Conservation (phyloP, 2,113 vertebrate species). For the Diadophis punctatus region DNA sequence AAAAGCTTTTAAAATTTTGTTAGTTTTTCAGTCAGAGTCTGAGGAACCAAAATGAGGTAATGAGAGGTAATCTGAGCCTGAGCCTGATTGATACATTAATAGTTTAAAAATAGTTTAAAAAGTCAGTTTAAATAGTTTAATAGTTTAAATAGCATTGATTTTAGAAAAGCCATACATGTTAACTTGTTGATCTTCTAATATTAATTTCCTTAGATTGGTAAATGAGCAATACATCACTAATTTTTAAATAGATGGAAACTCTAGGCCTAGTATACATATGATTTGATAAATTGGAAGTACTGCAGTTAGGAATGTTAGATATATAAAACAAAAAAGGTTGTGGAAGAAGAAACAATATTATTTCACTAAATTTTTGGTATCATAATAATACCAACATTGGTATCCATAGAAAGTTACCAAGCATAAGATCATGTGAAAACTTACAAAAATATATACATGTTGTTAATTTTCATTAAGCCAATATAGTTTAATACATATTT, state of each 20-base stretch:
- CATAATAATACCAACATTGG: background rate
- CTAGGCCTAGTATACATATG: background rate
- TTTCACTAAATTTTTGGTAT: background rate
- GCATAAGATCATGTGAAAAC: background rate
- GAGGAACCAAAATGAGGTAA: background rate
- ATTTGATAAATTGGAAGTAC: background rate
- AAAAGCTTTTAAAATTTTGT: background rate
- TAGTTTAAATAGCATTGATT: background rate
- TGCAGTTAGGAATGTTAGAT: background rate
- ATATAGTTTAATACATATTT: conserved; percentile 1
- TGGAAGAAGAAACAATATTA: background rate
- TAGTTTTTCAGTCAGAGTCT: background rate
- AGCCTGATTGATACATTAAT: background rate
- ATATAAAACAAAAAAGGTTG: background rate
- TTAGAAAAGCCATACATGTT: background rate
- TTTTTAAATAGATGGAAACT: background rate
- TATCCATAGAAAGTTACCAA: background rate
- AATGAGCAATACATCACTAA: background rate
- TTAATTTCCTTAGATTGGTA: background rate
- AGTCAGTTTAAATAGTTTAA: background rate
- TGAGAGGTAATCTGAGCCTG: background rate
- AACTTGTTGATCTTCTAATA: background rate
- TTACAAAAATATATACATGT: background rate
- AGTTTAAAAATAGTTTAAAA: background rate
- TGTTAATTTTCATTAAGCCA: background rate